Base-by-base conservation (phyloP, 2,888 invertebrate species). In the Mesoligia furuncula region DNA sequence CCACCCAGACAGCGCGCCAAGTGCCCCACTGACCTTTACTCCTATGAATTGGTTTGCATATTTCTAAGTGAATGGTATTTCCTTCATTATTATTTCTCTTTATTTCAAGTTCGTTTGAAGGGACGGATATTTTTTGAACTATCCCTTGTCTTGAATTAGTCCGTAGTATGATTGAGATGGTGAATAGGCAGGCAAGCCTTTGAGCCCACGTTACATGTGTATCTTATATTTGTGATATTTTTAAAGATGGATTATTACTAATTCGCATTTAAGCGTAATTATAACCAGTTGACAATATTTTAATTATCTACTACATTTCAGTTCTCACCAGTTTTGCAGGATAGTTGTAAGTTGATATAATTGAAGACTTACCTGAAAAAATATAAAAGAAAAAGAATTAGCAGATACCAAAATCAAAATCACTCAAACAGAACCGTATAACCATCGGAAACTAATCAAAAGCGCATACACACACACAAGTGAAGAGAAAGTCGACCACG, bases 401-500 rank as follows among this genome's bases (percentile, higher is more conserved):
- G 82, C 24, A 67, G 42, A 59, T 11, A 66, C 7, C 7, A 69
- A 66, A 70, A 57, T 11, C 64, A 61, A 71, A 71, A 54, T 42
- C 57, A 51, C 4, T 59, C 65, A 70, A 67, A 62, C 48, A 9
- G 27, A 72, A 62, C 13, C 6, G 7, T 6, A 45, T 17, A 71
- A 57, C 45, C 65, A 75, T 74, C 51, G 64, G 36, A 61, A 79
- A 75, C 75, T 65, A 77, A 85, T 84, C 70, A 80, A 74, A 81
- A 73, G 27, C 70, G n/a, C 67, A 83, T 65, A 74, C 59, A 75
- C 61, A 45, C 31, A 68, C 24, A 86, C 73, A 73, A 69, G 73
- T 45, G 66, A 75, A 85, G 86, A 89, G 88, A 88, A 88, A 88
- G 89, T 87, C 69, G 83, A 67, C 61, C 78, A 74, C 66, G 54